Conservation (phyloP, 2,113 vertebrate species). For the Chaetodon auriga region DNA sequence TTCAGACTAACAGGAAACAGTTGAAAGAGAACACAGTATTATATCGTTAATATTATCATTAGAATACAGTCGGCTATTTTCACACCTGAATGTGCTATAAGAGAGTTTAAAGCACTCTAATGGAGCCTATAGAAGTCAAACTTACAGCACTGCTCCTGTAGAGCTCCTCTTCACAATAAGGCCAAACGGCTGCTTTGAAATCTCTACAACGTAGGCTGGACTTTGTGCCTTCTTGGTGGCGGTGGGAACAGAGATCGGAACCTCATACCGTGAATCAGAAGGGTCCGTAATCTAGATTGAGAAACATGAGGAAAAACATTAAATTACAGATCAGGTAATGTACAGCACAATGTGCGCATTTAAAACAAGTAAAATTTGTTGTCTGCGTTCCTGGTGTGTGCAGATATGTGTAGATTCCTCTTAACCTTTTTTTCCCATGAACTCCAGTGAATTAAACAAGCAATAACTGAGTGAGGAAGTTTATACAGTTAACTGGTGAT, state of each 20-base stretch:
- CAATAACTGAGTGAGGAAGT: background rate
- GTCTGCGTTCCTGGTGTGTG: no score
- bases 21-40: background rate
- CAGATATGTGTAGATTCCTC: no score
- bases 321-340: background rate
- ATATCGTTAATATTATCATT: background rate
- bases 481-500: background rate
- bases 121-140: background rate
- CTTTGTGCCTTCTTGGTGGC: slow-evolving; percentile 77
- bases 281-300: slow-evolving; percentile 85
- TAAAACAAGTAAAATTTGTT: no score
- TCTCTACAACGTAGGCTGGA: slow-evolving; percentile 83
- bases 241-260: slow-evolving; percentile 84
- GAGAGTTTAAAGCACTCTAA: background rate
- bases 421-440: no score
- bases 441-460: background rate
- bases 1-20: slow-evolving; percentile 82
- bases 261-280: slow-evolving; percentile 83
- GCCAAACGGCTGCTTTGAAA: slow-evolving; percentile 86
- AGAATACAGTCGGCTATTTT: background rate
- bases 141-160: slow-evolving; percentile 83
- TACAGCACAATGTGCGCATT: background rate
- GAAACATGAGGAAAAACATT: slow-evolving; percentile 5
- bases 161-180: slow-evolving; percentile 81
- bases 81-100: background rate